Base-by-base conservation (phyloP, 2,888 invertebrate species). In the Chrysomela aeneicollis region DNA sequence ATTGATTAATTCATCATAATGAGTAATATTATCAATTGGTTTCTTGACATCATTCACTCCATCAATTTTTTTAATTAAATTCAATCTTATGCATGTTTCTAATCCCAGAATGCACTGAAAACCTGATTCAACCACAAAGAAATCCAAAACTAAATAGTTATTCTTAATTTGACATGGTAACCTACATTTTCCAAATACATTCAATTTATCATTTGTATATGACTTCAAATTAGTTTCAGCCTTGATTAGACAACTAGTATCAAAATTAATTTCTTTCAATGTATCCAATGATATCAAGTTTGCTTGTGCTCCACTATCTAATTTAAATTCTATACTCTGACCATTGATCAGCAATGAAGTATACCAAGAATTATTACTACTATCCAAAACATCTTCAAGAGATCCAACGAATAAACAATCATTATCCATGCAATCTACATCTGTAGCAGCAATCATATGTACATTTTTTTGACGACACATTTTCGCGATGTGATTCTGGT, bases 131-230 rank as follows among this genome's bases (percentile, higher is more conserved):
- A 61, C 54, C 1, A 61, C 35, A 47, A 61, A 61, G 35, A 61
- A 61, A 49, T 61, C 42, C n/a, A 61, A 35, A 5, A 1, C 54
- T 22, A 15, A 32, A 6, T 12, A n/a, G n/a, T 15, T 15, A 12
- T 61, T 49, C 49, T 61, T 54, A 53, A 49, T 54, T 32, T 54
- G 10, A 42, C 49, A 61, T 49, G 54, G 21, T 32, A 55, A 37
- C 9, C 10, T 35, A 49, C 57, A 62, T 26, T 42, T 62, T 9
- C 51, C 57, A 9, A 50, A 8, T 26, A 62, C 26, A 21, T 50
- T 15, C 42, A 57, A 51, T 17, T 42, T 30, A 57, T 62, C 26
- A 62, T 62, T 62, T 57, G 62, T 62, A 49, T 62, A 55, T 12
- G 55, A 62, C 57, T 57, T 61, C 37, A 55, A 57, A 35, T 37